Evolutionary conservation across 2,888 invertebrate genomes (phyloP).

Genomic region (Aelia acuminata): DNA sequence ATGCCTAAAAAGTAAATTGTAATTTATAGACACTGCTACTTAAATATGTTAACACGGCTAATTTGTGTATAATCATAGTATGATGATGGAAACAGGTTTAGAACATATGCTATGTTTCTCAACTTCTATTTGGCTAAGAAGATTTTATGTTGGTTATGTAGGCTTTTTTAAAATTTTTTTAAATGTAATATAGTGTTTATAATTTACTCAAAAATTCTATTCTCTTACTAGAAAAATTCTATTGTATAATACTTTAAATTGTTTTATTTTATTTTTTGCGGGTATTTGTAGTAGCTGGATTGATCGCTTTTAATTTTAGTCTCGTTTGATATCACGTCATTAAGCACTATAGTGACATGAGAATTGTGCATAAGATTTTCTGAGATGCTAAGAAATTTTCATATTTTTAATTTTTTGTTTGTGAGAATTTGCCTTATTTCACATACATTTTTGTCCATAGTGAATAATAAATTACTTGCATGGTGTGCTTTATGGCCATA

Average conservation of each 20-base stretch:
- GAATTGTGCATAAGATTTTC: background rate
- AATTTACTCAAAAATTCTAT: too few species aligned
- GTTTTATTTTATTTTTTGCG: background rate
- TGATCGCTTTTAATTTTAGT: background rate
- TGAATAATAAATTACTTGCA: slow-evolving; percentile 10
- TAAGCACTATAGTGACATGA: too few species aligned
- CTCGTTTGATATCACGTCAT: background rate
- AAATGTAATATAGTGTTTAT: too few species aligned
- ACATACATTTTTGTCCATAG: background rate
- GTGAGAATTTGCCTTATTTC: background rate
- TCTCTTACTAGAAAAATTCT: too few species aligned
- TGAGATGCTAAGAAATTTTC: background rate
- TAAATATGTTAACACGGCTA: background rate
- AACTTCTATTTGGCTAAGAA: background rate
- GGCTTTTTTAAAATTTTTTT: background rate
- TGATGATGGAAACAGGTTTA: background rate
- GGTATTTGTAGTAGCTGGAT: background rate
- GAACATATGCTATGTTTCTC: background rate
- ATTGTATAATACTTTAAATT: too few species aligned
- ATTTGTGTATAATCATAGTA: background rate
- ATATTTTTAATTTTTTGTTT: background rate
- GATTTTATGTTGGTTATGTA: background rate
- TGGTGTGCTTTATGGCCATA: background rate
- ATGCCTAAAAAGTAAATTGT: background rate
- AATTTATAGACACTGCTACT: background rate